Evolutionary conservation across 2,888 invertebrate genomes (phyloP).

Genomic region (Candidula unifasciata): DNA sequence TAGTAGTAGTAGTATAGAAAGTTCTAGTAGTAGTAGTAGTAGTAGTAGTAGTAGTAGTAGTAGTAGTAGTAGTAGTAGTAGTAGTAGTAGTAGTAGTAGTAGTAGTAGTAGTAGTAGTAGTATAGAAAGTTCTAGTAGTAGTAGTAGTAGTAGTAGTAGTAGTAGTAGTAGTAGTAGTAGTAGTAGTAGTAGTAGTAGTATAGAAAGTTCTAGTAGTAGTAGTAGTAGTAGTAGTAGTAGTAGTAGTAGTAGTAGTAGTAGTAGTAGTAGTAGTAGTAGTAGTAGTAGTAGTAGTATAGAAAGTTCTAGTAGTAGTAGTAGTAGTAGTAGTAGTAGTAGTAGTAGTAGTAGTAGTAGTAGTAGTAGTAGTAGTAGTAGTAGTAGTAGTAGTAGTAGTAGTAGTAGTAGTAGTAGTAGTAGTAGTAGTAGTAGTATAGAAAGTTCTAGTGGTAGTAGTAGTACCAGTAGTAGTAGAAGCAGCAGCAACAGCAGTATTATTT

Average conservation of each 20-base stretch:
- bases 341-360: background rate
- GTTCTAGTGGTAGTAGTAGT: background rate
- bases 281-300: background rate
- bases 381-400: too few species aligned
- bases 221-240: conserved; percentile 30
- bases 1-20: background rate
- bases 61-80: conserved; percentile 9
- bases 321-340: background rate
- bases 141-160: conserved; percentile 39
- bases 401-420: background rate
- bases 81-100: conserved; percentile 14
- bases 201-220: conserved; percentile 38
- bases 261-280: background rate
- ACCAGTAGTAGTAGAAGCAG: background rate
- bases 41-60: background rate
- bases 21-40: background rate
- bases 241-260: background rate
- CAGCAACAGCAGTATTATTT: background rate
- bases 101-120: conserved; percentile 32
- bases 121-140: conserved; percentile 23
- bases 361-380: too few species aligned
- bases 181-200: conserved; percentile 38
- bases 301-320: background rate
- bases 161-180: conserved; percentile 40
- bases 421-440: too few species aligned